Evolutionary conservation across 2,888 invertebrate genomes (phyloP), one percentile per base, ranked within the genome.

Genomic region (Oxytorus armatus): DNA sequence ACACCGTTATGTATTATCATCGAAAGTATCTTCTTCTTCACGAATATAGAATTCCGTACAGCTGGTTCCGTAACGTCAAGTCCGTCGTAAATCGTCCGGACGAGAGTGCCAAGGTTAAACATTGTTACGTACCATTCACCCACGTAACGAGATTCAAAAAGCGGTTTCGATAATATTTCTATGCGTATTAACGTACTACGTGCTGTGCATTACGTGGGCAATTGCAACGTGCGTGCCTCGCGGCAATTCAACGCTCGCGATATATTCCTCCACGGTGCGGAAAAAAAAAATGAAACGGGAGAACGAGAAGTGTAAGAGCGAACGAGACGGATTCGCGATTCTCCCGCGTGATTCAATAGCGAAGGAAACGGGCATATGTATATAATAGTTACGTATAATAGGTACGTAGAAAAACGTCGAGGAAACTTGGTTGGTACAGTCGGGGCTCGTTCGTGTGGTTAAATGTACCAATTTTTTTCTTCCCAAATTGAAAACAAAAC

Each of bases 301-400:
- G 69, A 74, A 47, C 36, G 47, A 5, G 49, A 10, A 42, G 70
- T n/a, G n/a, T 51, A 61, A 53, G 69, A 74, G 63, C 36, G 49
- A 74, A 65, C 11, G 78, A 55, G 55, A 79, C 79, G 85, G 86
- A 88, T 83, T 83, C 83, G 86, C 18, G 86, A 84, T 87, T 86
- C 86, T 86, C 83, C 82, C 77, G n/a, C n/a, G 84, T 80, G 88
- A 89, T 87, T 89, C 88, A 87, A 88, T 86, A 85, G 85, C 85
- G 86, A 89, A 88, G 89, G 89, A 90, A 90, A 84, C 49, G 33
- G 33, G n/a, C 49, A n/a, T 25, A 7, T 18, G 29, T 16, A 66
- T 51, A 39, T 53, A 66, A 53, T 53, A 23, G 14, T 51, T 39
- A 18, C 39, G 51, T 21, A 10, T 51, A 51, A 66, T 53, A 23